Conservation (phyloP, 2,888 invertebrate species). For the Sinohyriopsis cumingii region DNA sequence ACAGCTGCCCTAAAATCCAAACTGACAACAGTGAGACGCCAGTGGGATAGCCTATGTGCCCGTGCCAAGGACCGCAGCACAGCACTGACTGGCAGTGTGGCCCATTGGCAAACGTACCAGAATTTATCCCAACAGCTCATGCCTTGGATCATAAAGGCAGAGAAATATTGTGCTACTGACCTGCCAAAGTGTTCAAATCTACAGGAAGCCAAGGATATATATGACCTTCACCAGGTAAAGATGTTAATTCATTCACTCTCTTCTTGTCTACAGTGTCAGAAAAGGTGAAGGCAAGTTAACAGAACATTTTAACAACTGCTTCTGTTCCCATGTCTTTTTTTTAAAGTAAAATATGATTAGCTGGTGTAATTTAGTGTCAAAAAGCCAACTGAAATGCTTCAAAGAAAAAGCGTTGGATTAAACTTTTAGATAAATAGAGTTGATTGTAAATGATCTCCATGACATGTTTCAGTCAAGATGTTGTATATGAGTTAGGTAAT, state of each 20-base stretch:
- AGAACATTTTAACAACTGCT: no score
- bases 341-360: no score
- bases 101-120: constrained; percentile 90
- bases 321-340: no score
- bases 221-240: constrained; percentile 77
- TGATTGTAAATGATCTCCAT: no score
- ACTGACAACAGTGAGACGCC: constrained; percentile 83
- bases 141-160: constrained; percentile 91
- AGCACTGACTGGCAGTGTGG: constrained; percentile 83
- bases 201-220: constrained; percentile 79
- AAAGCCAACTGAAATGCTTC: no score
- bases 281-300: not conserved
- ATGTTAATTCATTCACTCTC: not conserved
- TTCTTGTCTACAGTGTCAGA: not conserved
- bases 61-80: constrained; percentile 85
- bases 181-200: constrained; percentile 84
- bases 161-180: constrained; percentile 83
- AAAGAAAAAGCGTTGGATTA: no score
- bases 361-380: no score
- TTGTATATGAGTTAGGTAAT: no score
- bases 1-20: constrained; percentile 83
- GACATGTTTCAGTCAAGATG: no score
- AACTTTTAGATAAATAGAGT: no score
- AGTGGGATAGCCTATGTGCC: constrained; percentile 83
- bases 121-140: constrained; percentile 83